A percentile compares a stretch with the other conserved stretches of the same genome.
phyloP scores from a whole-genome alignment of 2,888 invertebrate species.

The Lycaena phlaeas region DNA sequence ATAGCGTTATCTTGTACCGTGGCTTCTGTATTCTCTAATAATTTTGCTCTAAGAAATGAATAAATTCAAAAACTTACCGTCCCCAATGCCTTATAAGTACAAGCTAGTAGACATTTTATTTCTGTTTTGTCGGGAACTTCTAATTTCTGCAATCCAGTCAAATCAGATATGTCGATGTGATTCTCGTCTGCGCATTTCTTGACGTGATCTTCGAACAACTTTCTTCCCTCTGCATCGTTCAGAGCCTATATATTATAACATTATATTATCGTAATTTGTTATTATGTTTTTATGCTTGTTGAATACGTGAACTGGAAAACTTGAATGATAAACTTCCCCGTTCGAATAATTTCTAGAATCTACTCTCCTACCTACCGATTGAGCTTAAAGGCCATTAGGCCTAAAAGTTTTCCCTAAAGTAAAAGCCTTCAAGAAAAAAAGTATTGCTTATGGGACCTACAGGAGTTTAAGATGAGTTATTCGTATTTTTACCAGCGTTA shows the following conservation, averaged over 20 bases:
- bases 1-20: neutral
- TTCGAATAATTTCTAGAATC: no score
- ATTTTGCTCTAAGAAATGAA: neutral
- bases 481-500: no score
- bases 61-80: slow-evolving; percentile 30
- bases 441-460: no score
- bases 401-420: no score
- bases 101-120: slow-evolving; percentile 60
- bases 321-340: no score
- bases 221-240: slow-evolving; percentile 46
- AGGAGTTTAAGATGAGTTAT: no score
- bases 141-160: slow-evolving; percentile 35
- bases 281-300: no score
- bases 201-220: slow-evolving; percentile 34
- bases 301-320: no score
- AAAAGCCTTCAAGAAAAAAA: no score
- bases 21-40: neutral
- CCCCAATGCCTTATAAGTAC: slow-evolving; percentile 49
- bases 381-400: no score
- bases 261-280: no score
- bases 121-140: slow-evolving; percentile 45
- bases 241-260: slow-evolving; percentile 23
- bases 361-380: no score
- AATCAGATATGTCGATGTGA: slow-evolving; percentile 40
- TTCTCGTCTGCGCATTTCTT: slow-evolving; percentile 42